Base-by-base conservation (phyloP, 2,888 invertebrate genomes). In the Archaeoteleia sp. region DNA sequence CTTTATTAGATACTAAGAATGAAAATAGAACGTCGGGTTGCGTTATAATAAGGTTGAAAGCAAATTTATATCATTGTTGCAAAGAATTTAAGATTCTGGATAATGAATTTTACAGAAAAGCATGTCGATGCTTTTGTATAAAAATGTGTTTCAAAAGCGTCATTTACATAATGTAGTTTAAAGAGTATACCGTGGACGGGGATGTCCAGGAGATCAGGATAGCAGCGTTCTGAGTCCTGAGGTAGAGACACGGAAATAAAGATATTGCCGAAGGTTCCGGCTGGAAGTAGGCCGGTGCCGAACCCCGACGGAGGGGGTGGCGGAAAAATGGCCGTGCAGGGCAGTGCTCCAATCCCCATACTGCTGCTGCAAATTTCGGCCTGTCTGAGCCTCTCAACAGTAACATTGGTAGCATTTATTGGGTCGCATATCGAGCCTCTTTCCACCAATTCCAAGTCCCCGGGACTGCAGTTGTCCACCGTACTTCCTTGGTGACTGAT, bases 201-300 rank as follows among this genome's bases (percentile, higher is more conserved):
- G 73, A 92, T 90, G 82, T 92, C 93, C 72, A 95, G 86, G 60
- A 95, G 87, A 84, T 95, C 95, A 34, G 95, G 95, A 85, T 93
- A 94, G 80, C 93, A 91, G 63, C 91, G 90, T 40, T 89, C 87
- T 75, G 91, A 88, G 67, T 94, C 93, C 85, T 93, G 93, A 62
- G 91, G 90, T 74, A 92, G 88, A 6, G 91, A 91, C 43, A 94
- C 94, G 68, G 94, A 94, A 85, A 95, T 94, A 87, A 94, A 94
- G 77, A 95, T 94, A 82, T 94, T 95, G 20, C 92, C 92, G 80
- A 88, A 89, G 32, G 89, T 87, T 9, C 88, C 88, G 7, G 88
- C 86, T n/a, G 89, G 70, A 40, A 82, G 70, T 48, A 83, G 75
- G 42, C 82, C 72, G 39, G 73, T 90, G 87, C 77, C 90, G 86